Base-by-base conservation (phyloP, 2,888 invertebrate genomes). In the Agrochola lychnidis region DNA sequence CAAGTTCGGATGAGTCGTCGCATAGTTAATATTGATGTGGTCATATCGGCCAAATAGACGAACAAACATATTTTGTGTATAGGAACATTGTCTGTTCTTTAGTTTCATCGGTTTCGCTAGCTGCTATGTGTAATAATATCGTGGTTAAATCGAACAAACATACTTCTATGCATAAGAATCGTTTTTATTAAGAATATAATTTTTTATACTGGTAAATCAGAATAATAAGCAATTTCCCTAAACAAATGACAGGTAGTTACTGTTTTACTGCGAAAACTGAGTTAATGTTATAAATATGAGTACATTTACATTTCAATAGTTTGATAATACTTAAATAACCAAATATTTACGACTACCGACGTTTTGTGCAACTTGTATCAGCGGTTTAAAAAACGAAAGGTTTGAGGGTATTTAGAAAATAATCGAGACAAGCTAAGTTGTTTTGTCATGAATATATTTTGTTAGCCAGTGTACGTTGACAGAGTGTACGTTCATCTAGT, bases 11-110 rank as follows among this genome's bases (percentile, higher is more conserved):
- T n/a, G n/a, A n/a, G n/a, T n/a, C n/a, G n/a, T n/a, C n/a, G n/a
- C n/a, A n/a, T 64, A 45, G 45, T 82, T n/a, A 77, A 62, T 25
- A 62, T 53, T 19, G 74, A 69, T 48, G 51, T 42, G 66, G 40
- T 45, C 66, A 25, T 45, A 45, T 51, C 51, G 66, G 45, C 25
- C 48, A 45, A 67, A 67, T 45, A 45, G 51, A 67, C 51, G 14
- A 51, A 51, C 51, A 51, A 51, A 51, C 51, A 51, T 51, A 48
- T 48, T 51, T 51, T 51, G 51, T 51, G 51, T 51, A 51, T 51
- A 51, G 51, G 51, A 51, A 51, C 51, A 51, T 51, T 51, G 51
- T 51, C 51, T 51, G 51, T 51, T 51, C 51, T 51, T 22, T 53
- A 45, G 45, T 45, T 45, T 45, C 45, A 45, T 45, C 45, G 45